phyloP scores from a whole-genome alignment of 2,888 invertebrate species.

The Molorchus minor region DNA sequence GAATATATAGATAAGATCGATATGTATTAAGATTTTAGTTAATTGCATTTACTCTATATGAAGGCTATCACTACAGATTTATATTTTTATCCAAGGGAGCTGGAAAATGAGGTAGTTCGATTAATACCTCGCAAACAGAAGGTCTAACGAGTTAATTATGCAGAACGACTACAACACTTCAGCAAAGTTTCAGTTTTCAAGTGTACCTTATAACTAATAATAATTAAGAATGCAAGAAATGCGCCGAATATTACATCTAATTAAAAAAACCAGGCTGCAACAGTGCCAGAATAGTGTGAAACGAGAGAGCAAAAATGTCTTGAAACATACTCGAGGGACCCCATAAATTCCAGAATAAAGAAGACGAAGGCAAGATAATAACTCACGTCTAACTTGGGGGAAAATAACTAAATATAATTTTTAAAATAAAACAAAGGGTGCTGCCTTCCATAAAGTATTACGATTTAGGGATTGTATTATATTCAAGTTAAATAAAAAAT shows the following conservation, averaged over 20 bases:
- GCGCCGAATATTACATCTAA: constrained; percentile 52
- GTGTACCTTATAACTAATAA: constrained; percentile 46
- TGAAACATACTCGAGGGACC: constrained; percentile 52
- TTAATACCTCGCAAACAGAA: too few species aligned
- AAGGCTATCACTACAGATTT: too few species aligned
- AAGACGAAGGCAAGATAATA: constrained; percentile 50
- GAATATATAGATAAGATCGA: too few species aligned
- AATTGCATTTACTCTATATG: too few species aligned
- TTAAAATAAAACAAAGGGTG: constrained; percentile 50
- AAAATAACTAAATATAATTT: constrained; percentile 53
- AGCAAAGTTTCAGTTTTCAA: constrained; percentile 49
- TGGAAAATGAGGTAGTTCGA: too few species aligned
- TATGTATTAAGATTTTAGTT: too few species aligned
- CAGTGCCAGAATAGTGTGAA: constrained; percentile 44
- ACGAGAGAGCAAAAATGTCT: constrained; percentile 50
- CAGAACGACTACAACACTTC: constrained; percentile 53
- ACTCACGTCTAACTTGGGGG: constrained; percentile 49
- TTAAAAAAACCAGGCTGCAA: constrained; percentile 50
- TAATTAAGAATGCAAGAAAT: constrained; percentile 53
- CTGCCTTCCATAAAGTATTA: constrained; percentile 50
- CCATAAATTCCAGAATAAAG: constrained; percentile 50
- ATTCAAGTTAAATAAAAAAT: constrained; percentile 32
- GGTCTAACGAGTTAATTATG: constrained; percentile 52
- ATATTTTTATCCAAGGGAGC: too few species aligned
- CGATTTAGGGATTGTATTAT: constrained; percentile 40